Evolutionary conservation across 1,140 invertebrate genomes (phyloP).

Genomic region (Argopecten irradians): DNA sequence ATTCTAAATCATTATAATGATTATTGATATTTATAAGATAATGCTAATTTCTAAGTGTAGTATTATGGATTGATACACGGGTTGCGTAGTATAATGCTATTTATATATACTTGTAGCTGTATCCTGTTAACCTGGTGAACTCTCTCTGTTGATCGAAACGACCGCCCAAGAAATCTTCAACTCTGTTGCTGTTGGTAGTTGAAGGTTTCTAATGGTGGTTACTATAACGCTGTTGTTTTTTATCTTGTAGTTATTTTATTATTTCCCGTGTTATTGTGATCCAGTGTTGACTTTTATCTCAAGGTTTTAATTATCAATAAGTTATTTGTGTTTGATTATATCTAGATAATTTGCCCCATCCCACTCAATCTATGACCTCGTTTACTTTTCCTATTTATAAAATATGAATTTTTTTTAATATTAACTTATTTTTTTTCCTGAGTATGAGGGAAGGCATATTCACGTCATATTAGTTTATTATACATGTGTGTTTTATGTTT

Average conservation of each 20-base stretch:
- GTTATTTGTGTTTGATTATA: not conserved
- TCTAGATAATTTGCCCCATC: not conserved
- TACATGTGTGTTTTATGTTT: not conserved
- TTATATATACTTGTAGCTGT: too few relatives aligned
- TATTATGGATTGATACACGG: too few relatives aligned
- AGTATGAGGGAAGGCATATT: not conserved
- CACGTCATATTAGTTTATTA: not conserved
- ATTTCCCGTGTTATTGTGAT: not conserved
- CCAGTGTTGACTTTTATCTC: not conserved
- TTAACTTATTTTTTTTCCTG: not conserved
- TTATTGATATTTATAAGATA: too few relatives aligned
- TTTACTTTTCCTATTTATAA: not conserved
- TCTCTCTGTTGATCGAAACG: too few relatives aligned
- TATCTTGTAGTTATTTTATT: not conserved
- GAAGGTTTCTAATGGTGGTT: not conserved
- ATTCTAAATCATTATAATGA: too few relatives aligned
- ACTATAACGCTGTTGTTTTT: not conserved
- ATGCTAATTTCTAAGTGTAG: too few relatives aligned
- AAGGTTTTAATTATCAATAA: not conserved
- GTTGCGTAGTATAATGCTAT: too few relatives aligned
- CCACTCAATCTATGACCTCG: not conserved
- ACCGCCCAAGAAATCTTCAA: not conserved
- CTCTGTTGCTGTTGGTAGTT: not conserved
- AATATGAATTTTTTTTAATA: not conserved
- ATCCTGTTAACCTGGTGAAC: too few relatives aligned